These are phyloP conservation scores for Polyommatus icarus DNA, from an alignment of 2,888 invertebrate species.

Conservation along the genomic window DNA sequence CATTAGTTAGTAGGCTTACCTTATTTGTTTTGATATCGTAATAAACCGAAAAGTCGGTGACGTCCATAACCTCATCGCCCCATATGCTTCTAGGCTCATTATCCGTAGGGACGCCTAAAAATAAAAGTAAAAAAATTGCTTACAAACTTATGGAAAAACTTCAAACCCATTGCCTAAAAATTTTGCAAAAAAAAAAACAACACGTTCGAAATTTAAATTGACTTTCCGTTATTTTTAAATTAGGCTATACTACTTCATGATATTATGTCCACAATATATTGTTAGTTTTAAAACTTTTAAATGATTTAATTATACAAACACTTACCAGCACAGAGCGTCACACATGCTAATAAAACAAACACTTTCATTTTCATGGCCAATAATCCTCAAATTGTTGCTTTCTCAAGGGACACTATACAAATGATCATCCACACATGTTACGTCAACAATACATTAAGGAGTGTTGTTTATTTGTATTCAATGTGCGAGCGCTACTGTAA, in stretches of 20 bases:
- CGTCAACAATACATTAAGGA: conserved; percentile 62
- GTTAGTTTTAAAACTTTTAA: not conserved
- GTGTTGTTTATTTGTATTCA: conserved; percentile 72
- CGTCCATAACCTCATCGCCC: conserved; percentile 65
- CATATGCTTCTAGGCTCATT: conserved; percentile 38
- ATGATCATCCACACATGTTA: conserved; percentile 62
- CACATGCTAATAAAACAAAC: conserved; percentile 51
- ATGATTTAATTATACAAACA: conserved; percentile 39
- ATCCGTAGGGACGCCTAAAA: conserved; percentile 44
- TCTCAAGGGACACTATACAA: conserved; percentile 72
- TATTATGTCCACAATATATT: not conserved
- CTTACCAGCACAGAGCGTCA: conserved; percentile 52
- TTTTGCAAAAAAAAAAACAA: not conserved
- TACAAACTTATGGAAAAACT: not conserved
- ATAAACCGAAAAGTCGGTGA: conserved; percentile 73
- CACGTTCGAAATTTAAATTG: conserved; percentile 1
- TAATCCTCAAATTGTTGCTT: conserved; percentile 52
- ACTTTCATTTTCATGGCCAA: conserved; percentile 63
- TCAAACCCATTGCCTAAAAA: not conserved
- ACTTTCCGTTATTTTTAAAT: not conserved
- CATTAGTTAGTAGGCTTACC: conserved; percentile 46
- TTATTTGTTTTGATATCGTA: conserved; percentile 71
- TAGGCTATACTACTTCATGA: not conserved
- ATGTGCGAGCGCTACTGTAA: conserved; percentile 59
- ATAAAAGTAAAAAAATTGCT: conserved; percentile 33